Evolutionary conservation across 1,140 invertebrate genomes (phyloP).

Genomic region (Meloidogyne floridensis): DNA sequence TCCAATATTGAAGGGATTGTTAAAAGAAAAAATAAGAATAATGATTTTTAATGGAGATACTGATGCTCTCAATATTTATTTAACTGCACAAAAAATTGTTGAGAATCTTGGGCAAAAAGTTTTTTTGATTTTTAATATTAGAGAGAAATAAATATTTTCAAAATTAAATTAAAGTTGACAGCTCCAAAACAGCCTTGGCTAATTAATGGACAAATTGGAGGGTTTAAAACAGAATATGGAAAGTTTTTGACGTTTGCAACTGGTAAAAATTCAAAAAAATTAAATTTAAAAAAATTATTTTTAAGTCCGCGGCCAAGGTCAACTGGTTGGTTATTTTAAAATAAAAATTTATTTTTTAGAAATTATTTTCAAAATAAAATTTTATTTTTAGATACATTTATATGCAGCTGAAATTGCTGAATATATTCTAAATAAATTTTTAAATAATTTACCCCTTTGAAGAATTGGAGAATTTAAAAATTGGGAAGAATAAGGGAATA

Average conservation of each 20-base stretch:
- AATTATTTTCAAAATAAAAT: not conserved
- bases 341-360: not conserved
- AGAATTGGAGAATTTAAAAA: too few species aligned
- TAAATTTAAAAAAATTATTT: not conserved
- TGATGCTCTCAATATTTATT: slow-evolving; percentile 71
- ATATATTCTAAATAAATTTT: slow-evolving; percentile 4
- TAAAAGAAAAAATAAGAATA: slow-evolving; percentile 61
- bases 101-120: slow-evolving; percentile 43
- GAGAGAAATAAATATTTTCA: not conserved
- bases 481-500: too few species aligned
- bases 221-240: slow-evolving; percentile 59
- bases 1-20: slow-evolving; percentile 38
- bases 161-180: slow-evolving; percentile 21
- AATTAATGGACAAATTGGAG: slow-evolving; percentile 55
- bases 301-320: slow-evolving; percentile 58
- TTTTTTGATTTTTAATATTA: not conserved
- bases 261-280: slow-evolving; percentile 4
- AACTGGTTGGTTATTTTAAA: slow-evolving; percentile 46
- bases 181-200: slow-evolving; percentile 52
- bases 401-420: not conserved
- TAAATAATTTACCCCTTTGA: not conserved
- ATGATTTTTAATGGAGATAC: slow-evolving; percentile 71
- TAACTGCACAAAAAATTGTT: slow-evolving; percentile 54
- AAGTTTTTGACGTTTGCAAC: slow-evolving; percentile 53
- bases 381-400: not conserved